These are phyloP conservation scores for Cassiopea xamachana DNA, from an alignment of 30 jellyfish, hydroid and myxozoan genomes.

Conservation along the genomic window DNA sequence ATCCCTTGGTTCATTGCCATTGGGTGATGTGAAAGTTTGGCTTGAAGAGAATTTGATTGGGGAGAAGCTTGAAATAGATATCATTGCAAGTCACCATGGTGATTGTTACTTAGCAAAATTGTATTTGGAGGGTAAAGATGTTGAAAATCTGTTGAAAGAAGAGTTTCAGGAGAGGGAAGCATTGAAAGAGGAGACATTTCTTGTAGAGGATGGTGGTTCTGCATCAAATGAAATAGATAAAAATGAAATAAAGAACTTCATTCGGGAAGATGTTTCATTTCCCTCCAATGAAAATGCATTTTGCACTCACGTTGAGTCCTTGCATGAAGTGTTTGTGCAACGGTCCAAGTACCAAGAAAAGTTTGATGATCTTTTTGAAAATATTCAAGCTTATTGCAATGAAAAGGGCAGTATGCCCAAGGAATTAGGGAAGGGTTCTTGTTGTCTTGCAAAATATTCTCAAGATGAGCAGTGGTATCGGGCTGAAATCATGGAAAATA, in stretches of 20 bases:
- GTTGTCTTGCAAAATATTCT: constrained; percentile 39
- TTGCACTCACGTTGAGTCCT: constrained; percentile 68
- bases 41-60: constrained; percentile 41
- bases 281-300: constrained; percentile 5
- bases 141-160: neutral
- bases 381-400: constrained; percentile 26
- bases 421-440: constrained; percentile 29
- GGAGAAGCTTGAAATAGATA: constrained; percentile 7
- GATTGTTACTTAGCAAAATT: constrained; percentile 6
- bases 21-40: constrained; percentile 34
- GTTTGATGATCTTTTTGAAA: constrained; percentile 53
- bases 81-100: neutral
- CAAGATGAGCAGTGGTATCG: constrained; percentile 72
- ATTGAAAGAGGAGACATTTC: neutral
- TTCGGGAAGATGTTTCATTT: neutral
- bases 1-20: neutral
- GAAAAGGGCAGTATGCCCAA: neutral
- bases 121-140: neutral
- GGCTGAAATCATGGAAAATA: constrained; percentile 18
- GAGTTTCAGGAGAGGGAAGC: neutral
- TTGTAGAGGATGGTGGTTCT: neutral
- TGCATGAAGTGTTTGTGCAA: constrained; percentile 48
- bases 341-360: constrained; percentile 32
- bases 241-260: neutral
- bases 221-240: neutral